Evolutionary conservation across 2,113 vertebrate species (phyloP), one percentile per base, ranked within the genome.

Genomic region (Suricata suricatta): DNA sequence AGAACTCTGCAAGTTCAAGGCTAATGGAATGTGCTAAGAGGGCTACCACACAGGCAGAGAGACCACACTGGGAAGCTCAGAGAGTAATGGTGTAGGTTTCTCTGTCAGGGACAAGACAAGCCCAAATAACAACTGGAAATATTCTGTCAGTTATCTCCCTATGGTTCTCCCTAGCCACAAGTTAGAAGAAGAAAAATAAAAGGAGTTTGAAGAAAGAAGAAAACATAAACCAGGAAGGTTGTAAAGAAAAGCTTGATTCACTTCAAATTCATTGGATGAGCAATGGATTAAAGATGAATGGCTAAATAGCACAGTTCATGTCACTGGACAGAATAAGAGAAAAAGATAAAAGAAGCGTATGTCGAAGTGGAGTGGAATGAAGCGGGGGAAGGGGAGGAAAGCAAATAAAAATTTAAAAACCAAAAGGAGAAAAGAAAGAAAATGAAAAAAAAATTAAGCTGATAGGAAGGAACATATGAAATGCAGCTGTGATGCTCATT

Each of bases 401-500:
- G 10, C 38, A 80, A 97, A 0, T 64, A 52, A 71, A 93, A 52
- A 93, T 50, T 31, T 88, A 21, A 29, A 88, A 84, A 35, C 87
- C 10, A 15, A 52, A 95, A 89, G 25, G 85, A 12, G 76, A 15
- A 72, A 77, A n/a, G 57, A 11, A 7, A 87, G 25, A 13, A 96
- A 96, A 85, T 35, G 57, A 68, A 50, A 93, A 50, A 41, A 47
- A 93, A 66, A 96, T 93, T 88, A 92, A 96, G 10, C 91, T 89
- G 79, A 93, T 93, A 95, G 94, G 90, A 96, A 97, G 23, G 8
- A 95, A 54, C 96, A 1, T 77, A 60, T 87, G 94, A 97, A 57
- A 90, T 93, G 72, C 91, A 95, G 88, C 95, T 98, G 97, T 5
- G 50, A 5, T 38, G 84, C 81, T 96, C 94, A 94, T 97, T 97